A percentile compares a stretch with the other conserved stretches of the same genome.
Evolutionary conservation across 1,140 invertebrate species (phyloP).

Genomic region (Helicoverpa armigera): DNA sequence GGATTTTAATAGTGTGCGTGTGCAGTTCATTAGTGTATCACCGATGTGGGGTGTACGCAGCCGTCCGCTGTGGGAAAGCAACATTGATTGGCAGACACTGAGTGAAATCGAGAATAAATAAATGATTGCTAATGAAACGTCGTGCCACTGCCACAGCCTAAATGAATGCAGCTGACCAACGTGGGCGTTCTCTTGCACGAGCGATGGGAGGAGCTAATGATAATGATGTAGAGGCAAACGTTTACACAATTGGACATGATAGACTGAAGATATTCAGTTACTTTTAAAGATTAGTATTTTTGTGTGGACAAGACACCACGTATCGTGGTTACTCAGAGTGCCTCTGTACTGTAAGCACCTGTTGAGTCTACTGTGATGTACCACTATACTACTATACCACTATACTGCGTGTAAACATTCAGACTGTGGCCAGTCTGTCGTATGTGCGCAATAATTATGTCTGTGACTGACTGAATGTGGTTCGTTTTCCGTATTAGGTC

Average conservation of each 20-base stretch:
- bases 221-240: not conserved
- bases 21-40: slow-evolving; percentile 22
- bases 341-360: not conserved
- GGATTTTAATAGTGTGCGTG: slow-evolving; percentile 2
- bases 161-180: not conserved
- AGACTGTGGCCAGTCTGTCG: not conserved
- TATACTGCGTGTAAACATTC: not conserved
- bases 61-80: slow-evolving; percentile 36
- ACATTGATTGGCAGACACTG: slow-evolving; percentile 41
- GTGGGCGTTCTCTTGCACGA: not conserved
- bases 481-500: slow-evolving; percentile 27
- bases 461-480: slow-evolving; percentile 5
- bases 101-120: slow-evolving; percentile 46
- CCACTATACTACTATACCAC: too few species aligned
- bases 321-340: too few species aligned
- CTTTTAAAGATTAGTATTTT: too few species aligned
- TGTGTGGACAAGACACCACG: too few species aligned
- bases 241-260: not conserved
- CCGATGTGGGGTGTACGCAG: slow-evolving; percentile 2
- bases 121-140: slow-evolving; percentile 28
- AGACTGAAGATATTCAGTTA: too few species aligned
- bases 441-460: slow-evolving; percentile 13
- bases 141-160: slow-evolving; percentile 13
- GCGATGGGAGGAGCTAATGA: slow-evolving; percentile 17
- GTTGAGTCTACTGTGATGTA: not conserved